A percentile compares a stretch with the other conserved stretches of the same genome.
Conservation (phyloP, 2,888 invertebrate genomes). For the Orthosia gothica region DNA sequence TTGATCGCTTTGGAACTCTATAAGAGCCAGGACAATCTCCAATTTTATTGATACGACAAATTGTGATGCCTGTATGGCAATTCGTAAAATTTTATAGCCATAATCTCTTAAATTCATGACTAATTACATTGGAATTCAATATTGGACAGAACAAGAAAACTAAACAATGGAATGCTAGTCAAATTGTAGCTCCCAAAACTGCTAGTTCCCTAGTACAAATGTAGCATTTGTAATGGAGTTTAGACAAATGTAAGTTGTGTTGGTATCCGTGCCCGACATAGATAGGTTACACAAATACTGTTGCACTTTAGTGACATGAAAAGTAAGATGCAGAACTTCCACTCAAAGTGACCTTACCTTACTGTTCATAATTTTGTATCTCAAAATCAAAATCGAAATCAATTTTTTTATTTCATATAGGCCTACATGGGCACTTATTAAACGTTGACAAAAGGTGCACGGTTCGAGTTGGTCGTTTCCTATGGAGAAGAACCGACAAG, state of each 20-base stretch:
- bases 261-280: slow-evolving; percentile 38
- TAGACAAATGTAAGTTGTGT: slow-evolving; percentile 60
- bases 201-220: slow-evolving; percentile 38
- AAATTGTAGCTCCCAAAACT: slow-evolving; percentile 44
- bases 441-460: too few species aligned
- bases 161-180: slow-evolving; percentile 24
- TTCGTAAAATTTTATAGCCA: background rate
- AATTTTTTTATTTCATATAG: too few species aligned
- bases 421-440: too few species aligned
- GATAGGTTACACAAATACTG: slow-evolving; percentile 31
- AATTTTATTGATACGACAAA: background rate
- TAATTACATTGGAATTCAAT: slow-evolving; percentile 1
- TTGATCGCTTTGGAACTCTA: background rate
- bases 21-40: background rate
- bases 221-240: slow-evolving; percentile 57
- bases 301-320: slow-evolving; percentile 15
- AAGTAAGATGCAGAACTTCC: slow-evolving; percentile 35
- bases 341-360: slow-evolving; percentile 12
- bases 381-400: too few species aligned
- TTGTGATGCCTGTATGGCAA: background rate
- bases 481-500: too few species aligned
- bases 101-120: background rate
- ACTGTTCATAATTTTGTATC: too few species aligned
- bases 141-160: slow-evolving; percentile 8
- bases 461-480: too few species aligned